phyloP scores from a whole-genome alignment of 2,888 invertebrate genomes.

The Melinaea menophilus region DNA sequence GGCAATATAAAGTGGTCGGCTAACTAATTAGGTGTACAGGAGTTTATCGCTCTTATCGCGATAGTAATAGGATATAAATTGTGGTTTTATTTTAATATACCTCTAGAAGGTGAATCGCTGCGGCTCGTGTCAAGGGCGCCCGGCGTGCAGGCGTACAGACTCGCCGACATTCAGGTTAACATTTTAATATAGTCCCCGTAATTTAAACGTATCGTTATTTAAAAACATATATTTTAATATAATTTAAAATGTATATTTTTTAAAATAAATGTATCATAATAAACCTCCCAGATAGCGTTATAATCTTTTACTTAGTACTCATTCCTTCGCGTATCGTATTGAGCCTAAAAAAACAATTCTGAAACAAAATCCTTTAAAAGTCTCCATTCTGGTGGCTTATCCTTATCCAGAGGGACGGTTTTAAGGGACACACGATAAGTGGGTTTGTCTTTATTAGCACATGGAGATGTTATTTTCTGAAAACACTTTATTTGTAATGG shows the following conservation, averaged over 20 bases:
- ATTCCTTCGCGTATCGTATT: slow-evolving; percentile 29
- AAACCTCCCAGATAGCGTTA: neutral
- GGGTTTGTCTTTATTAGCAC: slow-evolving; percentile 15
- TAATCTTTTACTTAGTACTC: slow-evolving; percentile 9
- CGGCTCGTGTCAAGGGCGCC: slow-evolving; percentile 62
- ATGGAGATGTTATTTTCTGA: slow-evolving; percentile 7
- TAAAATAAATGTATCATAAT: no score
- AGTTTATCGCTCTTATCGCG: slow-evolving; percentile 37
- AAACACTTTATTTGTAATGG: neutral
- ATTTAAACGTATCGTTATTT: neutral
- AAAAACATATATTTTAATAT: no score
- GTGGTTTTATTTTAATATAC: slow-evolving; percentile 27
- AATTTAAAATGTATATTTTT: no score
- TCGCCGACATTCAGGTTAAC: slow-evolving; percentile 27
- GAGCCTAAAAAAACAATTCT: slow-evolving; percentile 50
- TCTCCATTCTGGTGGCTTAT: slow-evolving; percentile 50
- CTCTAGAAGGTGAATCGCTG: slow-evolving; percentile 29
- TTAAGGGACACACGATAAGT: slow-evolving; percentile 42
- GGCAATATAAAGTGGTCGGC: slow-evolving; percentile 36
- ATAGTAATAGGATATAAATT: slow-evolving; percentile 32
- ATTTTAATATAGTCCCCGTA: slow-evolving; percentile 23
- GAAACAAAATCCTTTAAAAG: slow-evolving; percentile 50
- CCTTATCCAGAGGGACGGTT: slow-evolving; percentile 53
- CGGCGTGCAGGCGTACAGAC: slow-evolving; percentile 26
- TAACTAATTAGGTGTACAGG: slow-evolving; percentile 34